These are phyloP conservation scores for Hippopotamyrus pictus DNA, from an alignment of 2,797 vertebrate genomes.

Conservation along the genomic window DNA sequence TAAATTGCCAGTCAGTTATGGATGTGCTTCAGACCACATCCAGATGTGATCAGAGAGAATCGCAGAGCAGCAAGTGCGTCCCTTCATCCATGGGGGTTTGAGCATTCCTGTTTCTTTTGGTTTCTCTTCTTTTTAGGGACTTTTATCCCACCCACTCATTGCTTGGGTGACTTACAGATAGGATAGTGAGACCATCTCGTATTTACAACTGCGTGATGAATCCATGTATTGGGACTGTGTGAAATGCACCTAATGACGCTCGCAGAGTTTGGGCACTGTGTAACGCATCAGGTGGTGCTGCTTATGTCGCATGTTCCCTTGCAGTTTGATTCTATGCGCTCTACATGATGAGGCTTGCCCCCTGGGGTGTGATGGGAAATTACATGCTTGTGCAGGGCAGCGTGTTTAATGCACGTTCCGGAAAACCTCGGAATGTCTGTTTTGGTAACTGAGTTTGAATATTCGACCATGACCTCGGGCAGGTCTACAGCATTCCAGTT, in stretches of 20 bases:
- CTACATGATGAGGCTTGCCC: neutral
- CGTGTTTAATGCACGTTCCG: neutral
- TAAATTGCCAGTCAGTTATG: constrained; percentile 23
- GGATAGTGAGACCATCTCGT: constrained; percentile 26
- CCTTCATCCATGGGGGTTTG: neutral
- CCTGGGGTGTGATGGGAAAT: neutral
- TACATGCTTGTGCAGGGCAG: neutral
- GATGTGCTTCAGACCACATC: neutral
- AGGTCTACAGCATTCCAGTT: neutral
- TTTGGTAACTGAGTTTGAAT: neutral
- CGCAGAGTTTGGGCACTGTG: neutral
- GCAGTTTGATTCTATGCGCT: constrained; percentile 1
- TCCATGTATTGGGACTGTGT: neutral
- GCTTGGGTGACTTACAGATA: constrained; percentile 29
- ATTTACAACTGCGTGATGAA: constrained; percentile 26
- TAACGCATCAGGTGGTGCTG: neutral
- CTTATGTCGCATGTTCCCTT: neutral
- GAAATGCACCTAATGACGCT: constrained; percentile 6
- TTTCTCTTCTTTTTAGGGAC: constrained; percentile 18
- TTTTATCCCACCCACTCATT: constrained; percentile 2
- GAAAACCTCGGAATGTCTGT: neutral
- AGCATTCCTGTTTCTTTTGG: constrained; percentile 16
- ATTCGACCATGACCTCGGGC: neutral
- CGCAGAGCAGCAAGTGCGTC: neutral
- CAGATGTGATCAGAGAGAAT: constrained; percentile 11